Conservation (phyloP, 1,140 invertebrate genomes). For the Polypedilum vanderplanki region DNA sequence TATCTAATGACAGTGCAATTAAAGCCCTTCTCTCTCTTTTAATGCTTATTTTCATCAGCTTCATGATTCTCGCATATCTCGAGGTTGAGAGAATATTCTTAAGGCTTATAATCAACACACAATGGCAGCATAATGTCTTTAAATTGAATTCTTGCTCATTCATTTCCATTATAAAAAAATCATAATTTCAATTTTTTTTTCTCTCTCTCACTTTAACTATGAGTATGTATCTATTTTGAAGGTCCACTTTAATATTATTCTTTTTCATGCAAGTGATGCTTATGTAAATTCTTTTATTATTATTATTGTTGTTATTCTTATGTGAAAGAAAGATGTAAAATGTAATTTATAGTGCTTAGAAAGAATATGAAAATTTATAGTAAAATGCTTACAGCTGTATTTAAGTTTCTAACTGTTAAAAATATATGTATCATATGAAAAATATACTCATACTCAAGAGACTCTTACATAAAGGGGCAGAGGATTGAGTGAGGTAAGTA, state of each 20-base stretch:
- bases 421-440: not conserved
- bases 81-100: not conserved
- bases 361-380: constrained; percentile 8
- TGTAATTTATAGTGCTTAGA: constrained; percentile 19
- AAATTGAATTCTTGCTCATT: not conserved
- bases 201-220: not conserved
- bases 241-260: not conserved
- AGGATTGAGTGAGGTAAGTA: too few species aligned
- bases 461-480: too few species aligned
- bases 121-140: constrained; percentile 17
- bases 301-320: not conserved
- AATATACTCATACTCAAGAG: too few species aligned
- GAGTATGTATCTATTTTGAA: not conserved
- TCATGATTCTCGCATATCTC: not conserved
- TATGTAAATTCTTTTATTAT: not conserved
- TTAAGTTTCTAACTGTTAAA: constrained; percentile 13
- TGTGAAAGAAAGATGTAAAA: not conserved
- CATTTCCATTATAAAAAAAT: not conserved
- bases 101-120: constrained; percentile 1
- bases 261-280: not conserved
- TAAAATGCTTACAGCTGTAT: not conserved
- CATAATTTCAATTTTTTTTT: not conserved
- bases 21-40: not conserved
- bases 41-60: constrained; percentile 3
- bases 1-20: constrained; percentile 17